Conservation (phyloP, 2,797 vertebrate genomes). For the Heliangelus exortis region DNA sequence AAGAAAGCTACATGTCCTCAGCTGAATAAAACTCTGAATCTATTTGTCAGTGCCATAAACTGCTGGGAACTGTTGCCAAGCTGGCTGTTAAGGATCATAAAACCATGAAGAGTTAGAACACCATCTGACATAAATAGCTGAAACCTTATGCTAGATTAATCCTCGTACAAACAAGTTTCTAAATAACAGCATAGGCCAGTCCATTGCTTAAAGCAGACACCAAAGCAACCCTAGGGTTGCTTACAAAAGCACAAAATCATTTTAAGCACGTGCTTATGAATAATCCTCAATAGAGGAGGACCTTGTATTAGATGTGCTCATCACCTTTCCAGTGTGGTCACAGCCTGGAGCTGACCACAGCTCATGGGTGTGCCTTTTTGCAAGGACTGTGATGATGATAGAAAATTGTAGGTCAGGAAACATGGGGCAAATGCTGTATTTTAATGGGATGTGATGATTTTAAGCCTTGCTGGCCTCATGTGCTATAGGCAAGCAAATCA, state of each 20-base stretch:
- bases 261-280: background rate
- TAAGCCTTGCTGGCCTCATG: background rate
- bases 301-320: rapidly evolving
- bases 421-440: background rate
- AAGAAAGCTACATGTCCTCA: background rate
- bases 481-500: background rate
- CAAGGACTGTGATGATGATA: rapidly evolving
- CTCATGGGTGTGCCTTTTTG: background rate
- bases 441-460: background rate
- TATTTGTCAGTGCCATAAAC: background rate
- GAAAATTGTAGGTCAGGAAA: background rate
- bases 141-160: background rate
- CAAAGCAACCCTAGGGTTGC: background rate
- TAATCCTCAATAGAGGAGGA: background rate
- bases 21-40: background rate
- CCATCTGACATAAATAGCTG: background rate
- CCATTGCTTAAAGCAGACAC: background rate
- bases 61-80: background rate
- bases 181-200: background rate
- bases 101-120: background rate
- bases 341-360: rapidly evolving
- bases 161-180: background rate
- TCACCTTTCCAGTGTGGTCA: background rate
- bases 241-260: background rate
- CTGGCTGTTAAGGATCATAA: background rate